Evolutionary conservation across 2,888 invertebrate genomes (phyloP).

Genomic region (Orchesellides sinensis): DNA sequence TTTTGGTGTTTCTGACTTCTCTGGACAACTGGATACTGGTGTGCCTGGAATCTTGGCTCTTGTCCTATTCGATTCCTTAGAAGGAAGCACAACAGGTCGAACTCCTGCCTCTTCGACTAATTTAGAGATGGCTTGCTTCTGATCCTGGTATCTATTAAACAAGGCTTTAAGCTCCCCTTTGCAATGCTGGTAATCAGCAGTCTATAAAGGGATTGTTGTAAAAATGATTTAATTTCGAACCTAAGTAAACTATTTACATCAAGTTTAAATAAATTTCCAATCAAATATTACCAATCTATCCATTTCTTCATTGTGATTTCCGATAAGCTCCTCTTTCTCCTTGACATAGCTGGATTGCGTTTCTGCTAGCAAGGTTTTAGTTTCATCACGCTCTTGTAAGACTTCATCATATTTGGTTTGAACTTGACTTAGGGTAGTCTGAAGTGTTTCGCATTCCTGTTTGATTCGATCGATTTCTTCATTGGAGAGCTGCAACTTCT

Average conservation of each 20-base stretch:
- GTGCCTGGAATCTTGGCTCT: neutral
- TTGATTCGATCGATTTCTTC: no score
- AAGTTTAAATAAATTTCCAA: no score
- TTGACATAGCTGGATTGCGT: neutral
- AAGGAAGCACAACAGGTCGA: conserved; percentile 33
- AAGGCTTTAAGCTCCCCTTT: neutral
- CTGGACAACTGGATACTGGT: neutral
- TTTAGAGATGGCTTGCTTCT: conserved; percentile 35
- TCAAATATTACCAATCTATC: neutral
- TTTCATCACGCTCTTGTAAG: neutral
- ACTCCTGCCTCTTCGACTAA: conserved; percentile 32
- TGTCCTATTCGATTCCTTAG: neutral
- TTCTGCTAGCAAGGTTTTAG: neutral
- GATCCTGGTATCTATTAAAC: conserved; percentile 11
- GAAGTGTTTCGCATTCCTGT: no score
- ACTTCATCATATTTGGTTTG: no score
- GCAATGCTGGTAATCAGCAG: neutral
- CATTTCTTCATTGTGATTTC: neutral
- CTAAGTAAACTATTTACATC: no score
- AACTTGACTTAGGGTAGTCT: no score
- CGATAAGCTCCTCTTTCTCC: neutral
- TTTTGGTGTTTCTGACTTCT: neutral
- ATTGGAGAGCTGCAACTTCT: no score
- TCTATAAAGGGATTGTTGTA: no score
- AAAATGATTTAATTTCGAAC: no score